Evolutionary conservation across 2,797 vertebrate genomes (phyloP).

Genomic region (Dallia pectoralis): DNA sequence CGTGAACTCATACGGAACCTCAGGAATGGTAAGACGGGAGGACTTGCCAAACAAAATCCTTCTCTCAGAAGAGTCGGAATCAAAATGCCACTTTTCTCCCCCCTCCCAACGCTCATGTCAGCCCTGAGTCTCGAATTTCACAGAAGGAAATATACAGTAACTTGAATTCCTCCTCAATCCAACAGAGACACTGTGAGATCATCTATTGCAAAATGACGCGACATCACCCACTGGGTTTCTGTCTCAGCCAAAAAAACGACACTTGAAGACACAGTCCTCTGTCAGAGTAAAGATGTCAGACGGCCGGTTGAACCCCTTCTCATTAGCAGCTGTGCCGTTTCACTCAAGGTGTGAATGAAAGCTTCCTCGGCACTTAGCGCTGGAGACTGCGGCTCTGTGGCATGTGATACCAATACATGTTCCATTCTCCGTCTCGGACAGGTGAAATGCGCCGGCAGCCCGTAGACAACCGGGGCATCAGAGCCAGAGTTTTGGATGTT

Average conservation of each 20-base stretch:
- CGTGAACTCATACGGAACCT: constrained; percentile 71
- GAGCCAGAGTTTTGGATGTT: constrained; percentile 14
- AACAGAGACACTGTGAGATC: neutral
- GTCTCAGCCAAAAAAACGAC: neutral
- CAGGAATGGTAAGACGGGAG: constrained; percentile 68
- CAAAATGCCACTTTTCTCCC: constrained; percentile 25
- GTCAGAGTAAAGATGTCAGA: neutral
- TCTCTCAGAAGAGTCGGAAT: constrained; percentile 26
- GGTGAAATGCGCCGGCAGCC: constrained; percentile 49
- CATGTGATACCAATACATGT: neutral
- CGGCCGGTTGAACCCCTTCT: neutral
- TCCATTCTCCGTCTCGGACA: constrained; percentile 25
- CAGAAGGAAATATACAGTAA: neutral
- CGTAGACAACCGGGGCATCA: constrained; percentile 39
- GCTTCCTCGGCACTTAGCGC: neutral
- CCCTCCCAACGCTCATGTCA: constrained; percentile 1
- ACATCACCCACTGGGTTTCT: neutral
- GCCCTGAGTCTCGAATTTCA: neutral
- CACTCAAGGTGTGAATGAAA: neutral
- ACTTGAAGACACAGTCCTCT: neutral
- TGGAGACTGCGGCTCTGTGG: constrained; percentile 2
- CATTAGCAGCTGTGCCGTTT: neutral
- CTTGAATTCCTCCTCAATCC: neutral
- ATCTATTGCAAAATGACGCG: neutral
- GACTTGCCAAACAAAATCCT: constrained; percentile 55